A percentile compares a stretch with the other conserved stretches of the same genome.
Conservation (phyloP, 2,113 vertebrate genomes). For the Zapus hudsonius region DNA sequence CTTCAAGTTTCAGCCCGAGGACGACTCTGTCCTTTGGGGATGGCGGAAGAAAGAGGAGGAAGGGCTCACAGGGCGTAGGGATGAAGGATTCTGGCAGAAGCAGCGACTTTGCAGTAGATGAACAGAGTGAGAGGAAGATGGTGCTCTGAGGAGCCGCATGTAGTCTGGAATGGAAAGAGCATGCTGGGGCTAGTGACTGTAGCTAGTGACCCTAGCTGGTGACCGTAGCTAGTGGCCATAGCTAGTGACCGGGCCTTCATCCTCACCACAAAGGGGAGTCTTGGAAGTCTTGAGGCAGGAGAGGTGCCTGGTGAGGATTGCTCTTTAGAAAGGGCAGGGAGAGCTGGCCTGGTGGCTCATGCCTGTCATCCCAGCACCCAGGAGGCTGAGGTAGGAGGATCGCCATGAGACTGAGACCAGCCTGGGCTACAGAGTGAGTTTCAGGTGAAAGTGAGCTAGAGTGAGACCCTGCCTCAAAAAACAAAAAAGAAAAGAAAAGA, state of each 20-base stretch:
- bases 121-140: not conserved
- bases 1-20: not conserved
- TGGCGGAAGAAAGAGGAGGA: not conserved
- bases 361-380: no score
- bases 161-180: not conserved
- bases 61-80: not conserved
- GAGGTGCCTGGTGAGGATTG: not conserved
- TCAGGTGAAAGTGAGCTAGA: no score
- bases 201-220: no score
- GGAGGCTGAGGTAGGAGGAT: no score
- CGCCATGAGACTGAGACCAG: no score
- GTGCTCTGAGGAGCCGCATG: not conserved
- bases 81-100: not conserved
- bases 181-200: not conserved
- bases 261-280: not conserved
- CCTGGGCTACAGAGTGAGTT: no score
- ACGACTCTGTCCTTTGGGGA: not conserved
- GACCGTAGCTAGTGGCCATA: no score
- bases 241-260: not conserved
- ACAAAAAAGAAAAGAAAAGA: no score
- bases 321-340: not conserved
- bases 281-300: not conserved
- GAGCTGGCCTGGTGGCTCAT: not conserved
- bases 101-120: fast-evolving
- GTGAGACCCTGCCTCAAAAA: no score